Evolutionary conservation across 2,113 vertebrate species (phyloP).

Genomic region (Ariopsis seemanni): DNA sequence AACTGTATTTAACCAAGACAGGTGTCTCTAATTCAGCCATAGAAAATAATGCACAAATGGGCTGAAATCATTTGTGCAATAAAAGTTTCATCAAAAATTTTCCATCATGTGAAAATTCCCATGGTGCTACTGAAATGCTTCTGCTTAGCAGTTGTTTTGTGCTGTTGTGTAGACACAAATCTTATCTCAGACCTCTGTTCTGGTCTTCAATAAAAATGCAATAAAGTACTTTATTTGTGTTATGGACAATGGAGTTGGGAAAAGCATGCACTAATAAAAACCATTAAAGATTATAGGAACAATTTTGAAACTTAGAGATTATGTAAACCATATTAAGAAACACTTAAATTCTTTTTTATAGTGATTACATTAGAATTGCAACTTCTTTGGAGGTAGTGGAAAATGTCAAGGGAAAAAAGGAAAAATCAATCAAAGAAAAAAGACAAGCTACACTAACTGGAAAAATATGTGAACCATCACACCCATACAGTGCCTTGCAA

Average conservation of each 20-base stretch:
- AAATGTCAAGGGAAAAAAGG: not conserved
- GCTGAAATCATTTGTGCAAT: not conserved
- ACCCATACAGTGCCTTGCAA: too few species aligned
- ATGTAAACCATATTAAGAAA: not conserved
- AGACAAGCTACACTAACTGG: not conserved
- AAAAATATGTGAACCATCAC: not conserved
- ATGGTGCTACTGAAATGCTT: not conserved
- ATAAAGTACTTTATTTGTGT: not conserved
- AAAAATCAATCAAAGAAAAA: not conserved
- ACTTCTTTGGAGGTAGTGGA: not conserved
- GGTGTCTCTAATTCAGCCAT: conserved; percentile 7
- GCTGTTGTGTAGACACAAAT: not conserved
- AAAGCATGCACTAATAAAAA: too few species aligned
- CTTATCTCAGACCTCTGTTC: not conserved
- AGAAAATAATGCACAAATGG: not conserved
- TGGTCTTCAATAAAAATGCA: not conserved
- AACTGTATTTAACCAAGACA: not conserved
- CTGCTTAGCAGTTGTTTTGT: not conserved
- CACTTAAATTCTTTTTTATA: not conserved
- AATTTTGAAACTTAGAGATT: not conserved
- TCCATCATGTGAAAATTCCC: not conserved
- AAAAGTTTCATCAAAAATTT: conserved; percentile 4
- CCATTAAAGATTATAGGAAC: not conserved
- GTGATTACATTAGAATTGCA: not conserved
- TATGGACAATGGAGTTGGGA: not conserved